Conservation (phyloP, 2,888 invertebrate genomes). For the Argyra leucocephala region DNA sequence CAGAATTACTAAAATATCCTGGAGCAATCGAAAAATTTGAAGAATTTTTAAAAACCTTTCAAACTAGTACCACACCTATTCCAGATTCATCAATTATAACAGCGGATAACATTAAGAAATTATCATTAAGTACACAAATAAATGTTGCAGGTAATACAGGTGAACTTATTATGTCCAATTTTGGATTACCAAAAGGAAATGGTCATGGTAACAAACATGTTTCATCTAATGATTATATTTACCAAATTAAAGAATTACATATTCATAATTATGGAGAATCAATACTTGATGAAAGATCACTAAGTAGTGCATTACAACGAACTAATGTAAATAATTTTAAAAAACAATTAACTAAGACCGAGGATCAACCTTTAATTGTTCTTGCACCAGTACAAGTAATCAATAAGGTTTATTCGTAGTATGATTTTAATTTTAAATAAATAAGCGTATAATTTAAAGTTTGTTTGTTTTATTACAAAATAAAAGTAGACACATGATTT, state of each 20-base stretch:
- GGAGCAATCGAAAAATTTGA: background rate
- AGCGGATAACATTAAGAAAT: background rate
- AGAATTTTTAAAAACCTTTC: background rate
- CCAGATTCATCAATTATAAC: background rate
- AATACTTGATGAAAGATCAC: background rate
- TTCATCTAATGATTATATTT: background rate
- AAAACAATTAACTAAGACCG: background rate
- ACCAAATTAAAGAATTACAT: background rate
- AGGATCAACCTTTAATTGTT: background rate
- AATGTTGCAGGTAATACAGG: background rate
- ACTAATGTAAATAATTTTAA: no score
- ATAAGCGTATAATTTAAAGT: no score
- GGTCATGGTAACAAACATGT: background rate
- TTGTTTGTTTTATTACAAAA: no score
- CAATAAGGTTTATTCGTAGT: background rate
- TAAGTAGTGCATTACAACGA: background rate
- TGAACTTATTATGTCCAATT: background rate
- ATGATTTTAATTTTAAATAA: no score
- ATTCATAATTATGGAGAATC: background rate
- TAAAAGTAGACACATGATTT: no score
- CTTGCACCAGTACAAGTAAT: background rate
- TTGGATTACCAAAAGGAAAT: background rate
- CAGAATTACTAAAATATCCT: background rate
- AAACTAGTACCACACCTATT: background rate
- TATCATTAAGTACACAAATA: background rate